Percentiles rank a stretch among this genome's conserved stretches.
phyloP scores from a whole-genome alignment of 2,797 vertebrate species.

The Molothrus ater region DNA sequence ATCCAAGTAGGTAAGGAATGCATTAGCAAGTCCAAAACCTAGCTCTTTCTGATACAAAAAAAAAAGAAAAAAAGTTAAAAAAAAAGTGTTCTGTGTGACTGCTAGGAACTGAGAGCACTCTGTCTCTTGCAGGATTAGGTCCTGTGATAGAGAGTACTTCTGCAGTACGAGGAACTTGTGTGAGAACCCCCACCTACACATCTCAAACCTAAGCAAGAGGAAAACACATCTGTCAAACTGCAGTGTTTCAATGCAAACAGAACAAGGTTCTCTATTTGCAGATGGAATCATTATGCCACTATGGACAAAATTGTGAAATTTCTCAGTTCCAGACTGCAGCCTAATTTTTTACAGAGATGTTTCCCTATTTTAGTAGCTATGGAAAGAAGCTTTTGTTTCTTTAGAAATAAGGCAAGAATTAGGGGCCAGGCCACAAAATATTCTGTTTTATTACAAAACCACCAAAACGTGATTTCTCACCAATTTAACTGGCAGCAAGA shows the following conservation, averaged over 20 bases:
- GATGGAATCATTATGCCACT: background rate
- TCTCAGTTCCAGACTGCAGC: background rate
- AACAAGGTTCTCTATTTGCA: background rate
- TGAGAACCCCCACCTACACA: background rate
- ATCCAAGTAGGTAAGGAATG: background rate
- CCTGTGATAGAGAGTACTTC: background rate
- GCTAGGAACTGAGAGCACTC: background rate
- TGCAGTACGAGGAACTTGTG: background rate
- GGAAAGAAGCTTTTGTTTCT: conserved; percentile 33
- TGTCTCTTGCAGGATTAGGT: background rate
- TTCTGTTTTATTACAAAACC: conserved; percentile 64
- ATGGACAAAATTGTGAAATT: conserved; percentile 10
- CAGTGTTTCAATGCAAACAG: background rate
- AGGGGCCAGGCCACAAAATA: conserved; percentile 52
- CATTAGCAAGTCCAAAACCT: background rate
- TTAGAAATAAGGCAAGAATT: conserved; percentile 42
- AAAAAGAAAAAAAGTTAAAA: background rate
- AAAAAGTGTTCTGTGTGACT: background rate
- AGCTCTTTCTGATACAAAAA: background rate
- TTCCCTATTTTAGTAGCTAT: conserved; percentile 28
- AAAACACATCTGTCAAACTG: background rate
- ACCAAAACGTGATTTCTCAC: conserved; percentile 61
- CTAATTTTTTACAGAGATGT: conserved; percentile 36
- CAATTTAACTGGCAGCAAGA: conserved; percentile 44
- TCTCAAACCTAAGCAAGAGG: background rate